phyloP scores from a whole-genome alignment of 2,888 invertebrate species.

The Abrostola tripartita region DNA sequence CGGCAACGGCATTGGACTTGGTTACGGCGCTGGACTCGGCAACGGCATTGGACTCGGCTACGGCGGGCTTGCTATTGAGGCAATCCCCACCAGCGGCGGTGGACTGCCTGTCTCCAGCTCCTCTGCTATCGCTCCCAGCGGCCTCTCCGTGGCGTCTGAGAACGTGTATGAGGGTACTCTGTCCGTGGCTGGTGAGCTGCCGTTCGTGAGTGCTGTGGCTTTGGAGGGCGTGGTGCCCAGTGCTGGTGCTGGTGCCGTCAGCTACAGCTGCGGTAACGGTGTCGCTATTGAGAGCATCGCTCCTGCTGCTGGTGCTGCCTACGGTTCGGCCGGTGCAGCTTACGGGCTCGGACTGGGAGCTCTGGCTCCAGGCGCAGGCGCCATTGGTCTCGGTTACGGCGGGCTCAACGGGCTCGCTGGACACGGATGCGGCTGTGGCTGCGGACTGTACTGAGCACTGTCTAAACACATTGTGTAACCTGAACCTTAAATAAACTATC shows the following conservation, averaged over 20 bases:
- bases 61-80: slow-evolving; percentile 35
- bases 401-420: too few relatives aligned
- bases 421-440: too few relatives aligned
- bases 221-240: slow-evolving; percentile 54
- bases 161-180: not conserved
- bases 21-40: not conserved
- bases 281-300: slow-evolving; percentile 33
- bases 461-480: too few relatives aligned
- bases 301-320: slow-evolving; percentile 19
- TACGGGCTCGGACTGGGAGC: not conserved
- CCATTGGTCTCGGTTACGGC: not conserved
- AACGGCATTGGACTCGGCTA: not conserved
- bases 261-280: slow-evolving; percentile 40
- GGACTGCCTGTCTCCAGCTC: slow-evolving; percentile 37
- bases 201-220: slow-evolving; percentile 40
- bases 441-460: too few relatives aligned
- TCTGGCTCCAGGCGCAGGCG: slow-evolving; percentile 6
- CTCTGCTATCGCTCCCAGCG: slow-evolving; percentile 36
- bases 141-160: slow-evolving; percentile 26
- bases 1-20: too few relatives aligned
- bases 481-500: too few relatives aligned
- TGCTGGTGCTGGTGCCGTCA: slow-evolving; percentile 56
- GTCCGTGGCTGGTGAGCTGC: slow-evolving; percentile 29
- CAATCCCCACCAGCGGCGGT: slow-evolving; percentile 44
- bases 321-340: slow-evolving; percentile 5